phyloP scores from a whole-genome alignment of 1,140 invertebrate species.

The Microplitis demolitor region DNA sequence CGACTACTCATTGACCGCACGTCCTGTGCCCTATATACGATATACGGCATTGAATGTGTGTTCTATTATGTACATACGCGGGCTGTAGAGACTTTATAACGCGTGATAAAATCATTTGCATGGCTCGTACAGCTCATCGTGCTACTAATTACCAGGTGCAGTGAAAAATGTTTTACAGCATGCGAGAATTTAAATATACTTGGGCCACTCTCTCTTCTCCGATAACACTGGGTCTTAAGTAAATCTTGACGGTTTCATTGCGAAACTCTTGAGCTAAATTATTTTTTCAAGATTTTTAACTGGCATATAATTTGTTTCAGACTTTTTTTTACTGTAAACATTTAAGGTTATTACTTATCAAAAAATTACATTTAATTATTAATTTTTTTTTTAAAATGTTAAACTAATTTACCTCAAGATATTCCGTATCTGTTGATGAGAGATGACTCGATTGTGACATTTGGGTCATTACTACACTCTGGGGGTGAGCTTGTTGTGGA shows the following conservation, averaged over 20 bases:
- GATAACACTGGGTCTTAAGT: conserved; percentile 26
- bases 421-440: conserved; percentile 48
- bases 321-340: not conserved
- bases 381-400: no score
- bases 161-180: conserved; percentile 30
- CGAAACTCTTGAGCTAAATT: not conserved
- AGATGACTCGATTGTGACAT: conserved; percentile 49
- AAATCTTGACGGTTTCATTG: conserved; percentile 34
- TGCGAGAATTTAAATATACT: conserved; percentile 26
- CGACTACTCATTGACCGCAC: not conserved
- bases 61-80: not conserved
- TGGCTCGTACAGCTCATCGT: conserved; percentile 30
- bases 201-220: not conserved
- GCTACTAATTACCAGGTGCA: conserved; percentile 27
- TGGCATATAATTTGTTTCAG: not conserved
- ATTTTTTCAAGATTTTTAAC: conserved; percentile 6
- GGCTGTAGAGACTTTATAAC: conserved; percentile 10
- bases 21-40: not conserved
- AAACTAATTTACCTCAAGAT: conserved; percentile 51
- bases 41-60: not conserved
- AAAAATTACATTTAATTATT: no score
- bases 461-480: conserved; percentile 53
- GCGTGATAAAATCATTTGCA: conserved; percentile 34
- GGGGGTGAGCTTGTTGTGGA: conserved; percentile 52
- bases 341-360: not conserved